Percentiles rank a stretch among this genome's conserved stretches.
Conservation (phyloP, 2,888 invertebrate genomes). For the Rotaria magnacalcarata region DNA sequence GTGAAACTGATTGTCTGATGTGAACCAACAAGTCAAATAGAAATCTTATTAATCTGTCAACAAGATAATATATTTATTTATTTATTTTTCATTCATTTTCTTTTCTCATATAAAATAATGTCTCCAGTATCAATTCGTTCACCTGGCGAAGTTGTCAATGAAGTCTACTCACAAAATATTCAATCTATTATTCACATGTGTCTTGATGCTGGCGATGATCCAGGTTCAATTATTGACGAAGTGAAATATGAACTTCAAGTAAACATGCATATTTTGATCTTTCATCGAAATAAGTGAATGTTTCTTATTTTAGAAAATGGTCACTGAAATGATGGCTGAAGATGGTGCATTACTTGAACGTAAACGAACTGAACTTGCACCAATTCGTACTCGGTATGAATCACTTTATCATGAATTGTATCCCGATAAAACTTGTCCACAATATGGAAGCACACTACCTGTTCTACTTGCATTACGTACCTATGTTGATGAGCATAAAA, state of each 20-base stretch:
- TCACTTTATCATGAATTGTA: background rate
- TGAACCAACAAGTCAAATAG: background rate
- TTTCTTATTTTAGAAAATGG: conserved; percentile 23
- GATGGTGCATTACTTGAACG: background rate
- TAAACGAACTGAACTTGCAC: background rate
- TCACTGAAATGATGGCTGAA: conserved; percentile 18
- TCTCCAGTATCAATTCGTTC: background rate
- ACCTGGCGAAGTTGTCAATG: conserved; percentile 26
- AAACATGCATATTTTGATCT: background rate
- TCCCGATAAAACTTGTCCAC: conserved; percentile 8
- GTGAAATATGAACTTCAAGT: background rate
- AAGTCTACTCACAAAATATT: background rate
- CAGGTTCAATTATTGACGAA: background rate
- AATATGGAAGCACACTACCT: background rate
- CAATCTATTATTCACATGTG: background rate
- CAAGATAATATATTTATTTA: no score
- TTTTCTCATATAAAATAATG: background rate
- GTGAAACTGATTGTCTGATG: background rate
- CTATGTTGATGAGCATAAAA: background rate
- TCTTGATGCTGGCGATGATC: background rate
- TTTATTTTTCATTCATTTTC: no score
- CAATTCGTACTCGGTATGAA: background rate
- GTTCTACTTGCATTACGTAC: background rate
- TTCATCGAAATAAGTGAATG: background rate
- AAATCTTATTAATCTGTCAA: background rate